Evolutionary conservation across 2,888 invertebrate species (phyloP), one percentile per base, ranked within the genome.

Genomic region (Chymomyza caudatula): DNA sequence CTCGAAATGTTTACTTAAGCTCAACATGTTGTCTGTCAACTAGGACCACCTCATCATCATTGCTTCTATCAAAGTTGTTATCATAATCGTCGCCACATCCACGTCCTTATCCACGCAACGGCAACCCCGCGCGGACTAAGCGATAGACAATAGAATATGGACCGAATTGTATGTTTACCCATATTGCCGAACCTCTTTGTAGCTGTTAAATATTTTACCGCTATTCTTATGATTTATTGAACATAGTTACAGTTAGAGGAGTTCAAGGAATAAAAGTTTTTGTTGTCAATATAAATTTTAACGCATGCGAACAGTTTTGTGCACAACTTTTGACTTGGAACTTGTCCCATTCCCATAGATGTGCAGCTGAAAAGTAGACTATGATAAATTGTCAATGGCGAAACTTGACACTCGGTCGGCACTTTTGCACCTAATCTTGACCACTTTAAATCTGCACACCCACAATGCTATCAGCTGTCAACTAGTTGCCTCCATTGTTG

Each of bases 221-320:
- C 66, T 60, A 61, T 67, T 69, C 63, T 69, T 67, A 74, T 71
- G 70, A 65, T 78, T 85, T 78, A 70, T 72, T 72, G 65, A 71
- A 68, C 51, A 65, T 55, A 42, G 42, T 51, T 55, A 55, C 0
- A 17, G 15, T 47, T 8, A 47, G 17, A 4, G 65, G 60, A 67
- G 44, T 43, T 67, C 74, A 74, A 78, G 73, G 76, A 82, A 82
- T 78, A 82, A 69, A 77, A 82, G 78, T 85, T 78, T 85, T 75
- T 77, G 60, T 68, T 74, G 71, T 78, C 75, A 75, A 69, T 78
- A 74, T 78, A 67, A 68, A 65, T 73, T 69, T 64, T 19, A 29
- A 23, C 69, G 66, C 66, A 20, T 69, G 77, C 63, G 65, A 62
- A 63, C 70, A 77, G 63, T 65, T 79, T 75, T 44, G 25, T 5